These are phyloP conservation scores for Caenorhabditis sp. DNA, from an alignment of 2,888 invertebrate species.

Conservation along the genomic window DNA sequence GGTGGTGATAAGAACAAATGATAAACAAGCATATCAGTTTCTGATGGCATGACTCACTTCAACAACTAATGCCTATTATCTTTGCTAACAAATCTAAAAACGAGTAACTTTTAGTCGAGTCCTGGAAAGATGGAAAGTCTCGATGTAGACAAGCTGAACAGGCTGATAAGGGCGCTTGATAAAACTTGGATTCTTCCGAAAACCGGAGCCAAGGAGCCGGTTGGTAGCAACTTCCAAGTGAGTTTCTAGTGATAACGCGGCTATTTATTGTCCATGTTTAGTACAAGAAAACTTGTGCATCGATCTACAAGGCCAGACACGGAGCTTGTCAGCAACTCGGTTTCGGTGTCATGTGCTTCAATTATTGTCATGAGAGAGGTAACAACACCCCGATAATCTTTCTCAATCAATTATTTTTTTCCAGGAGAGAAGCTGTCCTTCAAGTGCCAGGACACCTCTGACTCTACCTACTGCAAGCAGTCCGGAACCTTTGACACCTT, in stretches of 20 bases:
- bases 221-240: conserved; percentile 82
- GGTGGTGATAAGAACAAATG: conserved; percentile 23
- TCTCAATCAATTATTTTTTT: conserved; percentile 19
- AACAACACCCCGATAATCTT: neutral
- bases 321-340: conserved; percentile 81
- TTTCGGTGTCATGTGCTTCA: conserved; percentile 82
- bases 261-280: too few relatives aligned
- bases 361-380: conserved; percentile 81
- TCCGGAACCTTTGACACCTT: conserved; percentile 79
- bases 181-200: conserved; percentile 81
- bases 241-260: neutral
- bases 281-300: conserved; percentile 82
- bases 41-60: conserved; percentile 39
- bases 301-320: conserved; percentile 81
- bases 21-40: conserved; percentile 28
- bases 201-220: conserved; percentile 77
- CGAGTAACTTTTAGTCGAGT: conserved; percentile 58
- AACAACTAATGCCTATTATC: conserved; percentile 6
- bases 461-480: conserved; percentile 77
- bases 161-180: conserved; percentile 76
- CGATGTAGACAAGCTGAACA: conserved; percentile 77
- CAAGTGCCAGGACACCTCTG: conserved; percentile 80
- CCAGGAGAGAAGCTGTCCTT: conserved; percentile 79
- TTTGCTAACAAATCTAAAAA: neutral
- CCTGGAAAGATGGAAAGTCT: conserved; percentile 73